Base-by-base conservation (phyloP, 37 sponge, comb jelly and placozoan species). In the Eunapius fragilis region DNA sequence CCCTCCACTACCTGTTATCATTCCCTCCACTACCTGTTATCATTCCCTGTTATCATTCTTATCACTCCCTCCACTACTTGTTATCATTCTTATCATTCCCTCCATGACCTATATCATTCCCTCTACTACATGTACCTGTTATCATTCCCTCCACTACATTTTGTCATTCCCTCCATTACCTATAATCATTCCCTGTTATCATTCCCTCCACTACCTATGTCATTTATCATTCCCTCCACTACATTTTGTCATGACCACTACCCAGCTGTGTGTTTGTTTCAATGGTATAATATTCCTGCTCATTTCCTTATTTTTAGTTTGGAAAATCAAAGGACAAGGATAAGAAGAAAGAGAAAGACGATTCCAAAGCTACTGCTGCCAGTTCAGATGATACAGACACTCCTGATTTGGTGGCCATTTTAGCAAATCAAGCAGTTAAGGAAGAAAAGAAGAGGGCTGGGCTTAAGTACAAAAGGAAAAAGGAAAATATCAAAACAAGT, bases 361-460 rank as follows among this genome's bases (percentile, higher is more conserved):
- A 69, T 34, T 23, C 25, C 0, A 36, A 34, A 23, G n/a, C 10
- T 22, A 24, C 31, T 7, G 32, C 70, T 24, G 76, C 3, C 69
- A 81, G 69, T 0, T 41, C 69, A 49, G 79, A 83, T 27, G 84
- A 87, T 25, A 69, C 72, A 67, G 91, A 83, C 69, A 75, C 72
- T 26, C 14, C 82, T 3, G 85, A 84, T 25, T 76, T 91, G 28
- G 78, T 91, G 49, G 83, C 91, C 27, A 38, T 82, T 0, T 75
- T 91, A 30, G 91, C 87, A 0, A 71, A 83, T 38, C 83, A 82
- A 37, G 84, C 83, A 22, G 80, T 91, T 67, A 90, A 90, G 72
- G 91, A 90, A 0, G 81, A 85, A 49, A 90, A 81, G 86, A 85
- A 80, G 70, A 87, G 41, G 48, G 47, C 79, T 6, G 82, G 77